Conservation (phyloP, 1,140 invertebrate species). For the Philotrypesis tridentata region DNA sequence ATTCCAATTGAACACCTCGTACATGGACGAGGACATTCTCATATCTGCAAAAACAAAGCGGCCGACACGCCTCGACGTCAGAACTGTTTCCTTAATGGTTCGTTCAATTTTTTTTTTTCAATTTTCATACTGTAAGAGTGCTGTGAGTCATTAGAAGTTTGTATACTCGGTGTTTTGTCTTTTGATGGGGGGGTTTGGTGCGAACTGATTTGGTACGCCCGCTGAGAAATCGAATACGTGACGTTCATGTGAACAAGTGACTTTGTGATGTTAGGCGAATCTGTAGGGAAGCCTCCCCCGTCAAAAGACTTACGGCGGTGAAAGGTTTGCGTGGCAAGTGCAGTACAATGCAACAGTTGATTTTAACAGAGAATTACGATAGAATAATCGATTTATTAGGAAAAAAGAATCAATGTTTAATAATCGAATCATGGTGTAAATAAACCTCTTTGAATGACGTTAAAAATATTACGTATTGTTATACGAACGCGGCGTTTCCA, state of each 20-base stretch:
- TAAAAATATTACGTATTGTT: neutral
- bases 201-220: too few species aligned
- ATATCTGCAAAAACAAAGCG: conserved; percentile 77
- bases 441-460: neutral
- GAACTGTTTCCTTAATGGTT: neutral
- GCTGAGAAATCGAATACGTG: too few species aligned
- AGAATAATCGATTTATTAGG: too few species aligned
- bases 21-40: conserved; percentile 83
- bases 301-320: neutral
- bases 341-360: too few species aligned
- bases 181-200: neutral
- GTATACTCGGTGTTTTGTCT: neutral
- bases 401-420: too few species aligned
- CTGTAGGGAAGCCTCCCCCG: too few species aligned
- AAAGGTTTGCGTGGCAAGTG: too few species aligned
- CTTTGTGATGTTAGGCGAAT: too few species aligned
- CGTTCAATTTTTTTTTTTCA: neutral
- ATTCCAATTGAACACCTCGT: conserved; percentile 85
- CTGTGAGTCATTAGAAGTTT: neutral
- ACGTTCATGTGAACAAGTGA: too few species aligned
- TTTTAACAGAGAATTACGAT: too few species aligned
- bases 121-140: neutral
- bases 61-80: conserved; percentile 16
- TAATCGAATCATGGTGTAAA: too few species aligned
- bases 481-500: too few species aligned